Evolutionary conservation across 1,140 invertebrate genomes (phyloP), one percentile per base, ranked within the genome.

Genomic region (Helicoverpa armigera): DNA sequence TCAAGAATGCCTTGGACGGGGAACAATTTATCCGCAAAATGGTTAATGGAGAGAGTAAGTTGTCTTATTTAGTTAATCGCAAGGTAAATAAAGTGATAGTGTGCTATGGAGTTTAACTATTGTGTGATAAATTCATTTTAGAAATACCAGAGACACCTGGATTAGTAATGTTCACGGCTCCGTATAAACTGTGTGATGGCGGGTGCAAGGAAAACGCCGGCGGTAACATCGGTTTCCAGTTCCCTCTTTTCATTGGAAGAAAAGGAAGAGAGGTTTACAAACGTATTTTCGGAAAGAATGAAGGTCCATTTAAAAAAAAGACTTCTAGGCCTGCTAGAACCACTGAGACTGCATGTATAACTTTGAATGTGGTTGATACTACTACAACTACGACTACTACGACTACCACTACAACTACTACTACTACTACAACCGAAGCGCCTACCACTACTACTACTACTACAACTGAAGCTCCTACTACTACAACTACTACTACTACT

Each of bases 111-210:
- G 16, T 35, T 53, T 23, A 56, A 58, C 72, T 43, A 72, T 54
- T 60, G 35, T 50, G 29, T 67, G 13, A 43, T 31, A 80, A 74
- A 81, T 63, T 69, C 51, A 82, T 92, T 91, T 83, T 91, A 92
- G 90, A 82, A 54, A 73, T 83, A 53, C 50, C 73, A 29, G 58
- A 79, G 16, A 84, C 23, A 51, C 87, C 89, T 2, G 84, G 82
- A 72, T 54, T 84, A 35, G 80, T 93, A 31, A 70, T 88, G 43
- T 93, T 93, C 75, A 93, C 91, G 23, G 91, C 92, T 48, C 92
- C 92, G 12, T 91, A 87, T 84, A 88, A 79, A 76, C 63, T 93
- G 58, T 93, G 92, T 75, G 82, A 84, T 10, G 89, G 88, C 79
- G 81, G 77, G 29, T 91, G 89, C 78, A 84, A 85, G 9, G 65